Conservation (phyloP, 2,797 vertebrate species). For the Chrosomus eos region DNA sequence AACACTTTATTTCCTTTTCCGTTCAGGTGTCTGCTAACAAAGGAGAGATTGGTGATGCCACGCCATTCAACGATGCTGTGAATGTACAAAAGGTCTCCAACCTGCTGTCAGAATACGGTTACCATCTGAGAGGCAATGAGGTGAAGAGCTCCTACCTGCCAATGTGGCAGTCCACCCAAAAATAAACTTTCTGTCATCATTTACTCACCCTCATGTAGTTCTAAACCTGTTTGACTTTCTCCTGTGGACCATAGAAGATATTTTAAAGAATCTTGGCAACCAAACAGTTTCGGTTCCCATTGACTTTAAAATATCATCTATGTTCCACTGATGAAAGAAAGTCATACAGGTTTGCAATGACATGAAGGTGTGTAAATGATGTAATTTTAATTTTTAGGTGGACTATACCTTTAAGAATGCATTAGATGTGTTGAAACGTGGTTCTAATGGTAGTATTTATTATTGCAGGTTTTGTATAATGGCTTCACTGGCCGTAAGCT, state of each 20-base stretch:
- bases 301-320: background rate
- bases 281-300: too few relatives aligned
- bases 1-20: background rate
- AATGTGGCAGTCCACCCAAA: background rate
- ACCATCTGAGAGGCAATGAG: slow-evolving; percentile 84
- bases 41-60: slow-evolving; percentile 97
- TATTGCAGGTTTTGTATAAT: slow-evolving; percentile 91
- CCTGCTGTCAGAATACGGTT: slow-evolving; percentile 94
- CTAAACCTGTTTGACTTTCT: background rate
- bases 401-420: background rate
- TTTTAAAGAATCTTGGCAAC: too few relatives aligned
- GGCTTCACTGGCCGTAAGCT: slow-evolving; percentile 98
- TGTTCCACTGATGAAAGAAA: background rate
- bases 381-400: background rate
- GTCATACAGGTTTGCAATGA: background rate
- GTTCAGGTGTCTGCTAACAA: slow-evolving; percentile 96
- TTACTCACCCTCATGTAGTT: background rate
- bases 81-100: slow-evolving; percentile 99
- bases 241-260: background rate
- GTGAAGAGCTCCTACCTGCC: background rate
- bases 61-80: slow-evolving; percentile 96
- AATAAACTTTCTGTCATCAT: background rate
- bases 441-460: background rate
- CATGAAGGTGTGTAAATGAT: background rate
- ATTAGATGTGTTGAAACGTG: background rate